A percentile compares a stretch with the other conserved stretches of the same genome.
Conservation (phyloP, 1,140 invertebrate species). For the Olivierus martensii region DNA sequence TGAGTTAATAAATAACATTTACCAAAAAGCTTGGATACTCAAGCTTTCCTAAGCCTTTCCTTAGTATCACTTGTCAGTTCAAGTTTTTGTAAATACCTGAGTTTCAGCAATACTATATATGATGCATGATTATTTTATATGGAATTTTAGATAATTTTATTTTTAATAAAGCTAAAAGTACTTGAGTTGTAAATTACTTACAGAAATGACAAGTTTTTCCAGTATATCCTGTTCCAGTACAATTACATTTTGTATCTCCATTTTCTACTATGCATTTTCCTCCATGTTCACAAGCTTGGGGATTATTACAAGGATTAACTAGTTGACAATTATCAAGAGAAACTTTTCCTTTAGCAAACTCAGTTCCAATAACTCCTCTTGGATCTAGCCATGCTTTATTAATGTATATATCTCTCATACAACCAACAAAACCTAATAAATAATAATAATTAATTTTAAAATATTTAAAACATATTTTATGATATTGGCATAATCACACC, state of each 20-base stretch:
- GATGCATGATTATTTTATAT: no score
- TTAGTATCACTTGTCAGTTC: no score
- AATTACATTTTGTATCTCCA: constrained; percentile 73
- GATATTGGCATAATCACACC: no score
- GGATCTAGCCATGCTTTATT: constrained; percentile 55
- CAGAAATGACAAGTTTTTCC: constrained; percentile 88
- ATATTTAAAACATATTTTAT: no score
- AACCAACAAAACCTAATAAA: constrained; percentile 59
- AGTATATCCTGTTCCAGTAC: constrained; percentile 64
- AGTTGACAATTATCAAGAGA: constrained; percentile 81
- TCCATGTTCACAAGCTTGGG: constrained; percentile 80
- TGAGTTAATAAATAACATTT: no score
- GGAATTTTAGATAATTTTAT: no score
- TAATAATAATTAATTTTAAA: no score
- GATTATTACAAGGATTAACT: constrained; percentile 71
- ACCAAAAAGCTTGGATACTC: no score
- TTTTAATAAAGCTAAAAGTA: no score
- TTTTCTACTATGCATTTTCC: constrained; percentile 70
- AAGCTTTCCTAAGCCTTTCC: no score
- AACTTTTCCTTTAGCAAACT: constrained; percentile 61
- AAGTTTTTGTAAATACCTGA: no score
- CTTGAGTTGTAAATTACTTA: constrained; percentile 31
- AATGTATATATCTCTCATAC: constrained; percentile 74
- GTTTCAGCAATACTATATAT: no score
- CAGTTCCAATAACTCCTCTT: constrained; percentile 47